Evolutionary conservation across 1,140 invertebrate species (phyloP).

Genomic region (Kradibia gibbosae): DNA sequence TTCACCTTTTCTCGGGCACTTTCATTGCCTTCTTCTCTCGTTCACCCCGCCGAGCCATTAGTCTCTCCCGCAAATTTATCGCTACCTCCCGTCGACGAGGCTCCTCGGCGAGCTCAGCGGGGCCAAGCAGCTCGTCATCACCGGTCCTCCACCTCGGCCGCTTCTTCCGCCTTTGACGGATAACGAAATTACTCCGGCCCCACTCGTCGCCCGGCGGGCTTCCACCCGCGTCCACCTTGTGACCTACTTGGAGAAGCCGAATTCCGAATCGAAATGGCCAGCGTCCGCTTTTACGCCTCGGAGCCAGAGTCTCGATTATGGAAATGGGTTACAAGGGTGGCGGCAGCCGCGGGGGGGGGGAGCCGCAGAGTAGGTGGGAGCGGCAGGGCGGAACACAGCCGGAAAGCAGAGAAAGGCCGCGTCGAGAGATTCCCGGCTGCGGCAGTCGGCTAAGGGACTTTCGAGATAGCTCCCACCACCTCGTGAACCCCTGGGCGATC

Average conservation of each 20-base stretch:
- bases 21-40: not conserved
- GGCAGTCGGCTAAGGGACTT: not conserved
- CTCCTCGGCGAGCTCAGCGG: not conserved
- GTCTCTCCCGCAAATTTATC: not conserved
- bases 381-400: too few species aligned
- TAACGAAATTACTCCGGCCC: constrained; percentile 36
- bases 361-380: too few species aligned
- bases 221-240: not conserved
- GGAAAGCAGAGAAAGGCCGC: not conserved
- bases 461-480: not conserved
- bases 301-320: constrained; percentile 9
- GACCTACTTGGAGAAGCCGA: not conserved
- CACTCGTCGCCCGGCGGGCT: not conserved
- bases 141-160: constrained; percentile 1
- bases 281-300: not conserved
- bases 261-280: constrained; percentile 20
- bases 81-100: not conserved
- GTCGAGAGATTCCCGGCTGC: not conserved
- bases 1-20: not conserved
- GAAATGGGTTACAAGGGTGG: constrained; percentile 21
- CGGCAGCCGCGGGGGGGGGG: too few species aligned
- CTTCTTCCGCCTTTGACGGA: constrained; percentile 12
- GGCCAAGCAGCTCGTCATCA: not conserved
- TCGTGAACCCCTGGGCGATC: not conserved
- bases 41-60: not conserved